A percentile compares a stretch with the other conserved stretches of the same genome.
Conservation (phyloP, 2,113 vertebrate species). For the Pygoscelis antarcticus region DNA sequence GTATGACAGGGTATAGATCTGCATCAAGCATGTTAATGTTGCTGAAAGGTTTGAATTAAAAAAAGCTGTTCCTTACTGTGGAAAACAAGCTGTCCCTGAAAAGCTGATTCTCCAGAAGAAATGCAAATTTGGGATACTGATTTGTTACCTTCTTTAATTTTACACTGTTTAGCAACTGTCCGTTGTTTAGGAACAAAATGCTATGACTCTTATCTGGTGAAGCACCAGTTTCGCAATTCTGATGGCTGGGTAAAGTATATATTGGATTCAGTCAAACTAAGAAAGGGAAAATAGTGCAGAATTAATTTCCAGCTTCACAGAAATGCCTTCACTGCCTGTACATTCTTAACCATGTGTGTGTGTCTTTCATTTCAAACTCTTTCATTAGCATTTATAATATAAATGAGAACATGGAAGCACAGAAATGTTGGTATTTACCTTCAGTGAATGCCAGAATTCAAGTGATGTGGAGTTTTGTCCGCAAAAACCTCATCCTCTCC, state of each 20-base stretch:
- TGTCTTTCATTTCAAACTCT: neutral
- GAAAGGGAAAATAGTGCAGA: neutral
- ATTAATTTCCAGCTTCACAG: neutral
- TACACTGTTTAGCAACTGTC: neutral
- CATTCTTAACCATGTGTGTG: neutral
- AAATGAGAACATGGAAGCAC: neutral
- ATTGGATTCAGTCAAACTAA: neutral
- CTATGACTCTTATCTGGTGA: neutral
- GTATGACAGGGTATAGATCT: neutral
- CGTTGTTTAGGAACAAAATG: neutral
- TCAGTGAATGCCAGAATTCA: neutral
- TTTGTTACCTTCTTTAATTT: neutral
- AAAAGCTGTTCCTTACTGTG: neutral
- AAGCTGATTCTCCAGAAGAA: neutral
- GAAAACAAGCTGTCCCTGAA: neutral
- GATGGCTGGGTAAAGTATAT: neutral
- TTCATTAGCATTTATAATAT: neutral
- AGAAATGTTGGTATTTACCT: neutral
- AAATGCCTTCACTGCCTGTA: neutral
- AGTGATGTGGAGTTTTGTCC: neutral
- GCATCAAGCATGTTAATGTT: constrained; percentile 20
- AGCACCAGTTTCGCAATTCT: neutral
- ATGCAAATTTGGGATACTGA: neutral
- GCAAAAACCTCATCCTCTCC: neutral
- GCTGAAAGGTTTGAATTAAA: neutral